Evolutionary conservation across 2,888 invertebrate genomes (phyloP).

Genomic region (Cheilosia vernalis): DNA sequence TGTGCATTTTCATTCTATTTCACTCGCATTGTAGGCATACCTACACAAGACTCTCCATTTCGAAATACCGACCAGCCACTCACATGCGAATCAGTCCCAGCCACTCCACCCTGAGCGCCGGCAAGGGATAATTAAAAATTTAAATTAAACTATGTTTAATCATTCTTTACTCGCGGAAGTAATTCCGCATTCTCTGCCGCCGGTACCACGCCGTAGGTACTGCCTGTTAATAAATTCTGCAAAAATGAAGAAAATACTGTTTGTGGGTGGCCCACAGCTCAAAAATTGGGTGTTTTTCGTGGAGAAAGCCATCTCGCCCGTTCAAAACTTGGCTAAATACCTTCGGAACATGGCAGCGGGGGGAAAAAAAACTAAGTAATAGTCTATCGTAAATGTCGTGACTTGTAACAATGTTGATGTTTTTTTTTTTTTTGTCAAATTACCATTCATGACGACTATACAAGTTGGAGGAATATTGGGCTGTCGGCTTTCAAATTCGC

Average conservation of each 20-base stretch:
- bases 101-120: neutral
- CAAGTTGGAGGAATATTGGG: constrained; percentile 5
- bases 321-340: constrained; percentile 54
- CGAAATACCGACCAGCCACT: constrained; percentile 4
- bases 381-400: constrained; percentile 66
- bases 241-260: neutral
- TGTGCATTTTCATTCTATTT: constrained; percentile 35
- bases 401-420: constrained; percentile 63
- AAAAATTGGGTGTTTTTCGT: constrained; percentile 55
- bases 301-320: constrained; percentile 53
- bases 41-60: constrained; percentile 16
- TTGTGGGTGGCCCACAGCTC: neutral
- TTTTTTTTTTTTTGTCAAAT: constrained; percentile 46
- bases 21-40: neutral
- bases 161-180: constrained; percentile 50
- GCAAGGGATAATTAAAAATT: constrained; percentile 64
- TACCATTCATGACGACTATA: constrained; percentile 46
- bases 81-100: too few relatives aligned
- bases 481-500: constrained; percentile 9
- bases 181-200: constrained; percentile 24
- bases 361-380: constrained; percentile 37
- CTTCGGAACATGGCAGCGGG: constrained; percentile 1
- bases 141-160: constrained; percentile 64
- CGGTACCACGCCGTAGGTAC: constrained; percentile 36
- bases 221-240: neutral